Evolutionary conservation across 2,888 invertebrate species (phyloP).

Genomic region (Pseudanteris insignis): DNA sequence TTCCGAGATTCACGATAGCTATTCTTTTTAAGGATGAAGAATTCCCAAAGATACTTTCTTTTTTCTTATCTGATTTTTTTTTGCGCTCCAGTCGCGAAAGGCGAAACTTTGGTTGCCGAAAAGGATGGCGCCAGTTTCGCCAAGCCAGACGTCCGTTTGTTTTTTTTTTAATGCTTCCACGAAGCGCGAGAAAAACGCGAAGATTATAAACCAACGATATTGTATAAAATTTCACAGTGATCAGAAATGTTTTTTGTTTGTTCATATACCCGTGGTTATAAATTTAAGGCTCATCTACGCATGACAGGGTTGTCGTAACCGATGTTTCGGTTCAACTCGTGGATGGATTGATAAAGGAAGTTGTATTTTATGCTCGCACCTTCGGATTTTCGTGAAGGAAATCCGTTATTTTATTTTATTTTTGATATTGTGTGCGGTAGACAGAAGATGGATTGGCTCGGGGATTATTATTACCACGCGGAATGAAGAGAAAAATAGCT

Average conservation of each 20-base stretch:
- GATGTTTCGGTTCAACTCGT: conserved; percentile 1
- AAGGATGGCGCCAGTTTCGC: conserved; percentile 29
- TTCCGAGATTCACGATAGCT: neutral
- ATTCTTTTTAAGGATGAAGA: conserved; percentile 17
- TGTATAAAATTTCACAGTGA: conserved; percentile 23
- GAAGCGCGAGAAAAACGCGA: conserved; percentile 7
- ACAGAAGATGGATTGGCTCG: conserved; percentile 14
- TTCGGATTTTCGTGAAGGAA: neutral
- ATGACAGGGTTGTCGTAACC: conserved; percentile 7
- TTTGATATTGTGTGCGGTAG: conserved; percentile 5
- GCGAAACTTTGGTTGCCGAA: conserved; percentile 9
- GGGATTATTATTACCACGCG: conserved; percentile 10
- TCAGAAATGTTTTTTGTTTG: conserved; percentile 21
- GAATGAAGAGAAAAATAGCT: conserved; percentile 1
- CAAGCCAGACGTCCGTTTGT: conserved; percentile 25
- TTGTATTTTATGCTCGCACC: neutral
- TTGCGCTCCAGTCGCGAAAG: conserved; percentile 5
- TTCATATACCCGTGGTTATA: conserved; percentile 14
- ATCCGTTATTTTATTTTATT: conserved; percentile 2
- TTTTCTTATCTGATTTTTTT: conserved; percentile 15
- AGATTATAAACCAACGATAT: conserved; percentile 8
- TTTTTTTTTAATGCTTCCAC: conserved; percentile 23
- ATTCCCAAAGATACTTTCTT: conserved; percentile 8
- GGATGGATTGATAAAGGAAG: conserved; percentile 8
- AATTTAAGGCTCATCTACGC: conserved; percentile 23